Evolutionary conservation across 2,888 invertebrate species (phyloP), one percentile per base, ranked within the genome.

Genomic region (Drosophila crucigera): DNA sequence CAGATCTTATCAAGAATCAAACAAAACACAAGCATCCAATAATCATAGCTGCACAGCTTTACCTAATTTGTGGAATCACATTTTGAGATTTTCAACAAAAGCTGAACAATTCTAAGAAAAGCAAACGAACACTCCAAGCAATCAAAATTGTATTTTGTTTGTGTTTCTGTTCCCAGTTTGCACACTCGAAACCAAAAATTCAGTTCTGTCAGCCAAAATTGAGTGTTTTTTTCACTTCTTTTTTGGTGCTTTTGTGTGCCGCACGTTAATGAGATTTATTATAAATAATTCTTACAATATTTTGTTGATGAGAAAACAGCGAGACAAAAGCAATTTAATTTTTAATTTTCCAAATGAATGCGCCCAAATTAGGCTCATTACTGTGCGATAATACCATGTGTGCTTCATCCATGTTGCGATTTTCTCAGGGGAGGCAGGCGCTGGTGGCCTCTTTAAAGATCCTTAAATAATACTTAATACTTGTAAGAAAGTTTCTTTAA

Each of bases 271-370:
- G 83, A 85, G 85, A 89, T 87, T 87, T 87, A 79, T 89, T 80
- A 80, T 72, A 73, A 62, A 74, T 72, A 82, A 82, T 78, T 89
- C 82, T 76, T 66, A 70, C 73, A 80, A 76, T 79, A 76, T 83
- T 74, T 73, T 58, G 55, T 59, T 56, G 58, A 58, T 53, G 37
- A 41, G 65, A 54, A 54, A 53, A 73, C 68, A 78, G 70, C 78
- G 66, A 83, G 73, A 89, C 88, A 87, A 87, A 89, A 87, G 88
- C 89, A 89, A 87, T 87, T 87, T 87, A 88, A 88, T 88, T 89
- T 88, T 89, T 88, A 88, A 88, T 88, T 88, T 88, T 88, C 90
- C 90, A 89, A 89, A 76, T 84, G 90, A 88, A 88, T 88, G 90
- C 88, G 77, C 49, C n/a, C 80, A 84, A 88, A 88, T 89, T 89